phyloP scores from a whole-genome alignment of 1,140 invertebrate species.

The Achroia grisella region DNA sequence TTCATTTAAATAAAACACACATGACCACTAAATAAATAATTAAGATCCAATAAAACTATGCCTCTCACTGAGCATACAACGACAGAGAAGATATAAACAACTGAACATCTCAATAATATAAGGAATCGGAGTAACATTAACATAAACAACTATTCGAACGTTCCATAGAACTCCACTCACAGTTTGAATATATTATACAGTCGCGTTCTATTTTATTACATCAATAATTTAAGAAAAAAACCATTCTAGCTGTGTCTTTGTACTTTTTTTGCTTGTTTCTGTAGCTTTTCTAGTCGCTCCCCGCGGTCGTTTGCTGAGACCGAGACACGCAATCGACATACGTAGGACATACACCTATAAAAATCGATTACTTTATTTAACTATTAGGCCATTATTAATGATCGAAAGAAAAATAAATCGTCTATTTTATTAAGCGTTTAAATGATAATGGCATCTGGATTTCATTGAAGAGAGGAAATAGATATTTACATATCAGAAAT shows the following conservation, averaged over 20 bases:
- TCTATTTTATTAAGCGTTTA: slow-evolving; percentile 14
- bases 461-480: background rate
- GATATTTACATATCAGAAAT: no score
- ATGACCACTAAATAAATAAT: slow-evolving; percentile 19
- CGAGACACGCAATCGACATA: slow-evolving; percentile 7
- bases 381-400: slow-evolving; percentile 20
- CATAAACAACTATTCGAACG: slow-evolving; percentile 55
- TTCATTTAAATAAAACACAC: no score
- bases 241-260: slow-evolving; percentile 28
- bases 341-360: slow-evolving; percentile 18
- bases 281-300: slow-evolving; percentile 4
- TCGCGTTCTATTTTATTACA: slow-evolving; percentile 42
- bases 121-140: slow-evolving; percentile 41
- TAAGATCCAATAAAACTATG: slow-evolving; percentile 29
- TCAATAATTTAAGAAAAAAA: slow-evolving; percentile 57
- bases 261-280: slow-evolving; percentile 16
- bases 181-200: slow-evolving; percentile 55
- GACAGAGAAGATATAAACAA: slow-evolving; percentile 22
- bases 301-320: slow-evolving; percentile 10
- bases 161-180: slow-evolving; percentile 32
- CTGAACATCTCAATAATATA: slow-evolving; percentile 51
- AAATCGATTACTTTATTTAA: slow-evolving; percentile 34
- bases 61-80: slow-evolving; percentile 13
- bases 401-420: slow-evolving; percentile 14
- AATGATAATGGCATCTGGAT: background rate